Base-by-base conservation (phyloP, 1,140 invertebrate species). In the Tyrophagus putrescentiae region DNA sequence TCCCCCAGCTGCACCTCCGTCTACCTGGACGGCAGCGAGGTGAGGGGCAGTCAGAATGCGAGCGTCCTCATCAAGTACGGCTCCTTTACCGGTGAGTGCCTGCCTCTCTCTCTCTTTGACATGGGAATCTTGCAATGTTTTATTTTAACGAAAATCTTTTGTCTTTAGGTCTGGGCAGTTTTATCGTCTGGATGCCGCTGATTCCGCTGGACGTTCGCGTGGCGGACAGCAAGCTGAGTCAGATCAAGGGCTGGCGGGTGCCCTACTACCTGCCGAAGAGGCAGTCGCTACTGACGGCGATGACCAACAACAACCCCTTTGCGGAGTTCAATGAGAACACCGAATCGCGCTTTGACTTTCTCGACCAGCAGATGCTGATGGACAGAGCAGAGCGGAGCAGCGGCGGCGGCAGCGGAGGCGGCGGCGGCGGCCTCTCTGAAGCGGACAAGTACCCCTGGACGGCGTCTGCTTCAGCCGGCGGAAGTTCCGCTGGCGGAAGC, bases 181-280 rank as follows among this genome's bases (percentile, higher is more conserved):
- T 97, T 70, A 87, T 84, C 7, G 90, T 97, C 0, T 98, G 93
- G 93, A 92, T 94, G 81, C 92, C 93, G 0, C 89, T 94, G 70
- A 83, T 93, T 66, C 87, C 89, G 0, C 73, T 97, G 39, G 88
- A 92, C 68, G 82, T 97, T 18, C 81, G 84, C 60, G 82, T 96
- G 1, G 80, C 82, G 1, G 92, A 98, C 72, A 80, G 82, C 45
- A 80, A 87, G 62, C 78, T 98, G 9, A 93, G 87, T 44, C 88
- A 93, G 72, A 83, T 97, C 61, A 90, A 91, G 74, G 81, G 81
- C 23, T 82, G 80, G 80, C 84, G 84, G 71, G 83, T 91, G 32
- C 83, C 85, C 18, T 34, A 63, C 9, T 25, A 28, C 31, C n/a
- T n/a, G n/a, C n/a, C n/a, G n/a, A n/a, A n/a, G n/a, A n/a, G n/a